Conservation (phyloP, 2,888 invertebrate species). For the Liodrosophila aerea region DNA sequence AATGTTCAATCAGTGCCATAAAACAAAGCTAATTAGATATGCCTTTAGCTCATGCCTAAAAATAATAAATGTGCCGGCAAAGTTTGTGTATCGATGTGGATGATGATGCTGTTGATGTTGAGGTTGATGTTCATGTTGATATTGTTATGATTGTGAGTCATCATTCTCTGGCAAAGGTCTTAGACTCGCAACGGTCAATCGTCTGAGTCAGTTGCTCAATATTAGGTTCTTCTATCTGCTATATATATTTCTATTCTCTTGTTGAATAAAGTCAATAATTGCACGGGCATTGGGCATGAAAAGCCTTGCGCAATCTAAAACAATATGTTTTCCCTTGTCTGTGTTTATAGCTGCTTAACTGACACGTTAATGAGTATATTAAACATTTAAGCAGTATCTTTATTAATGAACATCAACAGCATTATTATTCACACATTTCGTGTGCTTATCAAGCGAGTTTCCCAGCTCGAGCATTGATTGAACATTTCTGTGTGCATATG, state of each 20-base stretch:
- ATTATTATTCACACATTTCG: too few species aligned
- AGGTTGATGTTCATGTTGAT: slow-evolving; percentile 15
- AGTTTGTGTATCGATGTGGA: slow-evolving; percentile 8
- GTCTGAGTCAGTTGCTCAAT: slow-evolving; percentile 39
- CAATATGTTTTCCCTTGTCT: slow-evolving; percentile 1
- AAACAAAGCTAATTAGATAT: slow-evolving; percentile 8
- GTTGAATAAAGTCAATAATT: slow-evolving; percentile 44
- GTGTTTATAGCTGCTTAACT: slow-evolving; percentile 1
- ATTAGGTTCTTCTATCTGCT: slow-evolving; percentile 5
- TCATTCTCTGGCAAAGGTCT: slow-evolving; percentile 33
- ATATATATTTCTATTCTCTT: slow-evolving; percentile 14
- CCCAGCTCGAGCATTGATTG: slow-evolving; percentile 33
- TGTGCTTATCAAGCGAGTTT: neutral
- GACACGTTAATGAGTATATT: too few species aligned
- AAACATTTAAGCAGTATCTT: too few species aligned
- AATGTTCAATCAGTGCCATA: slow-evolving; percentile 38
- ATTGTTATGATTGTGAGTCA: slow-evolving; percentile 46
- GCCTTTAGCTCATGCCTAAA: slow-evolving; percentile 63
- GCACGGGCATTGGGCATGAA: slow-evolving; percentile 28
- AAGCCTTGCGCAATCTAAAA: slow-evolving; percentile 40
- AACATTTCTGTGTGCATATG: slow-evolving; percentile 20
- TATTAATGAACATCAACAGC: too few species aligned
- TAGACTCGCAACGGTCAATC: slow-evolving; percentile 12
- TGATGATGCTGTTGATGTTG: neutral
- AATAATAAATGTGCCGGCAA: slow-evolving; percentile 52